Evolutionary conservation across 2,113 vertebrate species (phyloP).

Genomic region (Etheostoma spectabile): DNA sequence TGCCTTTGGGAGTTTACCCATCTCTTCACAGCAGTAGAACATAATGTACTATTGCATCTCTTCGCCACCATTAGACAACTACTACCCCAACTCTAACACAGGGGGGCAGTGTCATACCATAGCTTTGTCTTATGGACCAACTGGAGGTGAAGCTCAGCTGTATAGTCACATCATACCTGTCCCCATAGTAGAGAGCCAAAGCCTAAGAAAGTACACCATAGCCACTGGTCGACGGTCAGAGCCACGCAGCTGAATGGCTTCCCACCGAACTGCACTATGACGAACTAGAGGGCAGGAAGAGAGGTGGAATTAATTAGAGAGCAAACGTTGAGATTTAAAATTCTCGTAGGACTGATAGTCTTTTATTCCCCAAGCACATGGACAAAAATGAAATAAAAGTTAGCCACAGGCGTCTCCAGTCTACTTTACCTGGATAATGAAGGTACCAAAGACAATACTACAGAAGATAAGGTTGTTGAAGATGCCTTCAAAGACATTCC

Average conservation of each 20-base stretch:
- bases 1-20: not conserved
- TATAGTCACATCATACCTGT: slow-evolving; percentile 86
- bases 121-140: not conserved
- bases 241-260: slow-evolving; percentile 97
- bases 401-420: not conserved
- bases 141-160: slow-evolving; percentile 19
- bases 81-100: slow-evolving; percentile 58
- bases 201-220: slow-evolving; percentile 98
- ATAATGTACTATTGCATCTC: not conserved
- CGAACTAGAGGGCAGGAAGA: slow-evolving; percentile 83
- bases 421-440: slow-evolving; percentile 91
- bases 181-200: slow-evolving; percentile 98
- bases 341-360: not conserved
- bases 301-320: slow-evolving; percentile 10
- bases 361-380: not conserved
- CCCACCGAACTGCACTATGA: slow-evolving; percentile 98
- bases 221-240: slow-evolving; percentile 94
- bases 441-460: slow-evolving; percentile 96
- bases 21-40: slow-evolving; percentile 11
- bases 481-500: slow-evolving; percentile 98
- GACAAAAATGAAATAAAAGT: not conserved
- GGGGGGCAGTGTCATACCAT: slow-evolving; percentile 71
- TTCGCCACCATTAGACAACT: not conserved
- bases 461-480: slow-evolving; percentile 99
- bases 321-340: not conserved